Evolutionary conservation across 1,140 invertebrate genomes (phyloP).

Genomic region (Mactra quadrangularis): DNA sequence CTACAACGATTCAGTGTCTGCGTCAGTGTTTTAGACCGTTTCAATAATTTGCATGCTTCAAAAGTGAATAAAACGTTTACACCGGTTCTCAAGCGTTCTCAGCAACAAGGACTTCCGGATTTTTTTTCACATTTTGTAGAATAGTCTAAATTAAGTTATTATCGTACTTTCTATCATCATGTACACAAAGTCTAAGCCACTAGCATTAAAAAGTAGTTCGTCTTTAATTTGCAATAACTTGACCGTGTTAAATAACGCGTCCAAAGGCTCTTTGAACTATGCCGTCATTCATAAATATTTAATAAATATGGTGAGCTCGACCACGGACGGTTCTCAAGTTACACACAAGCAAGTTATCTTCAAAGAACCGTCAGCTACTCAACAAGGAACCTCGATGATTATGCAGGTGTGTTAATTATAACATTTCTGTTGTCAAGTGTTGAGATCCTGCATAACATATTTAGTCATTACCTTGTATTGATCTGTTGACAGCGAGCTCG

Average conservation of each 20-base stretch:
- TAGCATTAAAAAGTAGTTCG: conserved; percentile 78
- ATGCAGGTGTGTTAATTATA: conserved; percentile 73
- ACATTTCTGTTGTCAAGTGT: neutral
- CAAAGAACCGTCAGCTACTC: conserved; percentile 79
- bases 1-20: no score
- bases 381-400: conserved; percentile 74
- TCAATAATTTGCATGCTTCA: no score
- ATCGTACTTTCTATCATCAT: conserved; percentile 53
- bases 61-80: no score
- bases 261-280: conserved; percentile 77
- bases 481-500: neutral
- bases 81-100: conserved; percentile 66
- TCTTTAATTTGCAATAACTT: conserved; percentile 81
- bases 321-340: conserved; percentile 76
- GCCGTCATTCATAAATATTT: conserved; percentile 80
- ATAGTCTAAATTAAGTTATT: conserved; percentile 5
- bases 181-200: conserved; percentile 81
- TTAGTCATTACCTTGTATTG: neutral
- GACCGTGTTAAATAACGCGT: conserved; percentile 70
- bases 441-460: neutral
- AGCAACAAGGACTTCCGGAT: conserved; percentile 68
- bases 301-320: conserved; percentile 78
- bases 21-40: no score
- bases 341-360: conserved; percentile 80
- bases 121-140: no score